Evolutionary conservation across 2,113 vertebrate species (phyloP), one percentile per base, ranked within the genome.

Genomic region (Progne subis): DNA sequence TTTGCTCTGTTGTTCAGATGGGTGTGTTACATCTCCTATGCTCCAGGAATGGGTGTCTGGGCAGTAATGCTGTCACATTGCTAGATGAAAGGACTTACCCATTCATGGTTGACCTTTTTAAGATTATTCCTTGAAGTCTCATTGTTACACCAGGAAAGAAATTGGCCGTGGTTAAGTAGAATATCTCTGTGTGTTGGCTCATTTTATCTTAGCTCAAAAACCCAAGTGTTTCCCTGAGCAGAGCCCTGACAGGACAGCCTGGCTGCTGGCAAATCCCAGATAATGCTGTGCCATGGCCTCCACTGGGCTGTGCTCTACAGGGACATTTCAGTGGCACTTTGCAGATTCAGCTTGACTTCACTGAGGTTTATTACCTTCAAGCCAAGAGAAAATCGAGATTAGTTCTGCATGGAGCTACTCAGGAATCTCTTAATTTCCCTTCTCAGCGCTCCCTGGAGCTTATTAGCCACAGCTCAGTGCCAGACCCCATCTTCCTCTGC

Each of bases 401-500:
- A 95, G 79, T 82, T 96, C 83, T 94, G 89, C 72, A 59, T 39
- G 74, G 64, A 94, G 71, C 71, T 34, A 12, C 80, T 86, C 28
- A 6, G 64, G 68, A 92, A 86, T 95, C 83, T 92, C 63, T 60
- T 96, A 21, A 79, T 96, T 94, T 93, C 46, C n/a, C 50, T 90
- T 86, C 78, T 86, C 71, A 72, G 82, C 43, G 19, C 50, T 96
- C 85, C 71, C 90, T 90, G 90, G 82, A 88, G 90, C 75, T 96
- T 92, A 86, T 95, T 96, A 92, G 68, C 49, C 68, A 46, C 90
- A 92, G 92, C 85, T 92, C 90, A 92, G 71, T 92, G 92, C 95
- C 95, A 96, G 71, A 92, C 19, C 39, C 32, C 82, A 95, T 96
- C 90, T 94, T 13, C 31, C 49, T 93, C 75, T 65, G 53, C 28